Conservation (phyloP, 2,797 vertebrate genomes). For the Graptemys geographica region DNA sequence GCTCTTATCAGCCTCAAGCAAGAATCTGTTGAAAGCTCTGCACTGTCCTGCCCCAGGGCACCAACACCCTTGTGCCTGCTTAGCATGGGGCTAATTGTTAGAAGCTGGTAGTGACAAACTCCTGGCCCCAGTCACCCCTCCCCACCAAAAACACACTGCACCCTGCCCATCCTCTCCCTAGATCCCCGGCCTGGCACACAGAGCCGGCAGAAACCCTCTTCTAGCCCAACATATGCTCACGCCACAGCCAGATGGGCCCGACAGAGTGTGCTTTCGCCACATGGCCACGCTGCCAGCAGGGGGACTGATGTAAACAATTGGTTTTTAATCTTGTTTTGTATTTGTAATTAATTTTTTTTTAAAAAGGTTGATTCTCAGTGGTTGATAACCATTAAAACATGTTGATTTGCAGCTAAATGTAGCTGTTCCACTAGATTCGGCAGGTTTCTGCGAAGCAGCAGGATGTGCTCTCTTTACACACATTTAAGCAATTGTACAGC, state of each 20-base stretch:
- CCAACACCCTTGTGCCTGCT: background rate
- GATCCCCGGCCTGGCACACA: too few species aligned
- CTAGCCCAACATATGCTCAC: background rate
- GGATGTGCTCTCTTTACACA: background rate
- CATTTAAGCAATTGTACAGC: background rate
- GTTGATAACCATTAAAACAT: background rate
- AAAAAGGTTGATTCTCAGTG: background rate
- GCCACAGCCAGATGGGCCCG: background rate
- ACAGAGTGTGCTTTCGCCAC: background rate
- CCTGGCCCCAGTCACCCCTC: background rate
- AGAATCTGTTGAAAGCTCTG: background rate
- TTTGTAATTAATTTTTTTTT: background rate
- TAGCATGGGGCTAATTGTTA: background rate
- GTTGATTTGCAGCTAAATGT: background rate
- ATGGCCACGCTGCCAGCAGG: background rate
- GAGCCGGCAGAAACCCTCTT: background rate
- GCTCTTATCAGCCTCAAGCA: slow-evolving; percentile 18
- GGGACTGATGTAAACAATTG: background rate
- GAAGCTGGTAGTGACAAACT: background rate
- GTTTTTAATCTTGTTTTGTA: background rate
- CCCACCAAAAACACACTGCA: background rate
- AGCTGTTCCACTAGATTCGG: background rate
- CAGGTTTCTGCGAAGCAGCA: background rate
- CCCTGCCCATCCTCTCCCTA: background rate
- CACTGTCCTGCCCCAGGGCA: slow-evolving; percentile 22